Conservation (phyloP, 1,140 invertebrate genomes). For the honey bee (Apis mellifera) region Amel_HAv3.1 CM009931.2:21054001-21054500, state of each 20-base stretch:
- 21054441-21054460: not conserved
- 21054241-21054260: constrained; percentile 20
- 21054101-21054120: constrained; percentile 20
- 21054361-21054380: constrained; percentile 7
- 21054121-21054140: constrained; percentile 36
- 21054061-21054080: constrained; percentile 33
- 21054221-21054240: not conserved
- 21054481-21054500: constrained; percentile 28
- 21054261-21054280: not conserved
- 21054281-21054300: not conserved
- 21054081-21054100: constrained; percentile 42
- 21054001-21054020: constrained; percentile 59
- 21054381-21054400: constrained; percentile 14
- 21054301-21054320: constrained; percentile 17
- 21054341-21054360: constrained; percentile 8
- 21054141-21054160: constrained; percentile 14
- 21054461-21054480: constrained; percentile 24
- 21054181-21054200: constrained; percentile 10
- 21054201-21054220: not conserved
- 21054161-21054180: not conserved
- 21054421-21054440: constrained; percentile 3
- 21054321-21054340: constrained; percentile 27
- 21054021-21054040: constrained; percentile 35
- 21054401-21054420: constrained; percentile 19
- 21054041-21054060: constrained; percentile 34